phyloP scores from a whole-genome alignment of 2,888 invertebrate species.

The Athetis lepigone region DNA sequence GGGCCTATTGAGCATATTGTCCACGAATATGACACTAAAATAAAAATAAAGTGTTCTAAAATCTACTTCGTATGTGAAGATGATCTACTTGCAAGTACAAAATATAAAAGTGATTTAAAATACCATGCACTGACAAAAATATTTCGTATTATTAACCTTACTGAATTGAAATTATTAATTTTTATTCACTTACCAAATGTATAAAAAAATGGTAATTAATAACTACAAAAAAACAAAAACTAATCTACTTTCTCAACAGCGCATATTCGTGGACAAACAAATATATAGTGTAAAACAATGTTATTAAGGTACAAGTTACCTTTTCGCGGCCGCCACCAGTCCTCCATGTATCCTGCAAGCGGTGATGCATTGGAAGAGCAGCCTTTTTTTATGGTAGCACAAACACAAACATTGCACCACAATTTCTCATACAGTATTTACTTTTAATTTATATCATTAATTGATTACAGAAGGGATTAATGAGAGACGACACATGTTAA shows the following conservation, averaged over 20 bases:
- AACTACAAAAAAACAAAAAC: conserved; percentile 1
- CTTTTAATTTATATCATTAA: conserved; percentile 72
- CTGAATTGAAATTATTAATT: neutral
- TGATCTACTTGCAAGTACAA: neutral
- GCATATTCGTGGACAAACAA: conserved; percentile 65
- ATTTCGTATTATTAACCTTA: neutral
- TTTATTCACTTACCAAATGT: neutral
- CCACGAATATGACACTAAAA: conserved; percentile 62
- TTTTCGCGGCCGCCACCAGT: conserved; percentile 99
- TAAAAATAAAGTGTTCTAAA: conserved; percentile 16
- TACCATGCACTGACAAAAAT: conserved; percentile 22
- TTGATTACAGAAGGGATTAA: conserved; percentile 49
- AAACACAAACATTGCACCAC: conserved; percentile 90
- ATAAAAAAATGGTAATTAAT: neutral
- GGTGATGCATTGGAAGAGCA: conserved; percentile 95
- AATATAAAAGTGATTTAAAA: conserved; percentile 1
- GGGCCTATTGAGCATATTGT: conserved; percentile 29
- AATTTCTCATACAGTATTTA: conserved; percentile 89
- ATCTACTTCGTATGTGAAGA: neutral
- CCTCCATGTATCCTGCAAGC: conserved; percentile 99
- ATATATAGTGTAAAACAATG: conserved; percentile 68
- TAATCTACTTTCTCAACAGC: conserved; percentile 4
- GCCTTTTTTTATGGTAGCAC: conserved; percentile 91
- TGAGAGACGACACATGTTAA: conserved; percentile 66
- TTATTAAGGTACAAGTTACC: conserved; percentile 92